These are phyloP conservation scores for Drosophila erecta DNA, from an alignment of 1,140 invertebrate species.

Conservation along the genomic window DNA sequence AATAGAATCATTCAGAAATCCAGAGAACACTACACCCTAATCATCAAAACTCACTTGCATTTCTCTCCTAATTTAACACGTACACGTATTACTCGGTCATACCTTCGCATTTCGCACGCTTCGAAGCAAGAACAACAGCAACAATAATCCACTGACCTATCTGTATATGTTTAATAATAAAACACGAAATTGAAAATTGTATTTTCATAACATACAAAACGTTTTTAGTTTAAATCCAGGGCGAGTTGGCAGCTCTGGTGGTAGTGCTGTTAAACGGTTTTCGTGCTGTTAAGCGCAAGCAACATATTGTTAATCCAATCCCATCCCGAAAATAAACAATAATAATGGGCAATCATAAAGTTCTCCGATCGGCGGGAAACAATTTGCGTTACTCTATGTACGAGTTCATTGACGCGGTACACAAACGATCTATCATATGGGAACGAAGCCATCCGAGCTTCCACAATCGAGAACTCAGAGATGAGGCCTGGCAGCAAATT, in stretches of 20 bases:
- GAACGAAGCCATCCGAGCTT: conserved; percentile 64
- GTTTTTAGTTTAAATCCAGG: conserved; percentile 20
- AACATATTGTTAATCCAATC: conserved; percentile 21
- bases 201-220: conserved; percentile 63
- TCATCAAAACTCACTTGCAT: conserved; percentile 61
- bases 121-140: conserved; percentile 46
- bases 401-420: conserved; percentile 72
- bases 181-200: conserved; percentile 43
- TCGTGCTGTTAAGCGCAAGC: conserved; percentile 21
- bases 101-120: conserved; percentile 37
- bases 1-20: conserved; percentile 37
- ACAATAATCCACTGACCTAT: conserved; percentile 61
- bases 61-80: conserved; percentile 66
- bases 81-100: conserved; percentile 72
- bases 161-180: conserved; percentile 69
- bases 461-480: conserved; percentile 65
- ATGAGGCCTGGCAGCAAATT: conserved; percentile 68
- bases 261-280: conserved; percentile 4
- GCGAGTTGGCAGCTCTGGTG: conserved; percentile 4
- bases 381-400: conserved; percentile 74
- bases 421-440: conserved; percentile 62
- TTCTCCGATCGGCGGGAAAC: conserved; percentile 55
- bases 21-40: conserved; percentile 36
- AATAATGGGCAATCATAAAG: conserved; percentile 71
- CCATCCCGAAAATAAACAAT: conserved; percentile 30